Percentiles rank a stretch among this genome's conserved stretches.
phyloP scores from a whole-genome alignment of 2,113 vertebrate species.

The Corvus hawaiiensis region DNA sequence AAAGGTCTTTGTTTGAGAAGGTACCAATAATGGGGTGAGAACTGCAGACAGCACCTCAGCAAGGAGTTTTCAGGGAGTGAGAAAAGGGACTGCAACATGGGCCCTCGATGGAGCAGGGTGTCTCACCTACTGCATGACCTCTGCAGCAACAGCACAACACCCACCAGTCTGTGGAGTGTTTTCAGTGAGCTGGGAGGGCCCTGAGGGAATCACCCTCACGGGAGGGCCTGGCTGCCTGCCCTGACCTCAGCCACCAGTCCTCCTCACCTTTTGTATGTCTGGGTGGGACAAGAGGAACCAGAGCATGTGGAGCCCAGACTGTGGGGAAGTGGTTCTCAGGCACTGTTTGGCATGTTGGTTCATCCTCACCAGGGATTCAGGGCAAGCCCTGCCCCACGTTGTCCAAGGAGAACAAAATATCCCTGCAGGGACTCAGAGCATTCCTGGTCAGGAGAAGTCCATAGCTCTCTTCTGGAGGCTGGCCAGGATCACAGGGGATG shows the following conservation, averaged over 20 bases:
- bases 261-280: neutral
- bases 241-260: neutral
- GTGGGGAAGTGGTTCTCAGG: neutral
- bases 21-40: neutral
- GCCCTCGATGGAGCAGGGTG: neutral
- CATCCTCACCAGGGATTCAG: neutral
- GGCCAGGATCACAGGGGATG: neutral
- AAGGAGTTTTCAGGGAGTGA: neutral
- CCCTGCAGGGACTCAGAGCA: neutral
- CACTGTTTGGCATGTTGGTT: fast-evolving
- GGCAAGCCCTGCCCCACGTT: neutral
- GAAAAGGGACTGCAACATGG: neutral
- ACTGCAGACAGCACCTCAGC: neutral
- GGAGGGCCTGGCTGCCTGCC: neutral
- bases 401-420: neutral
- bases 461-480: neutral
- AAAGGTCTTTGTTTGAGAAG: neutral
- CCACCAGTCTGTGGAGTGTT: fast-evolving
- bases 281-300: neutral
- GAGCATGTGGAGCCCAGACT: fast-evolving
- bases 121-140: fast-evolving
- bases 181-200: neutral
- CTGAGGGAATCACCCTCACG: fast-evolving
- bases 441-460: neutral
- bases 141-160: fast-evolving